Conservation (phyloP, 1,140 invertebrate species). For the Penaeus indicus region DNA sequence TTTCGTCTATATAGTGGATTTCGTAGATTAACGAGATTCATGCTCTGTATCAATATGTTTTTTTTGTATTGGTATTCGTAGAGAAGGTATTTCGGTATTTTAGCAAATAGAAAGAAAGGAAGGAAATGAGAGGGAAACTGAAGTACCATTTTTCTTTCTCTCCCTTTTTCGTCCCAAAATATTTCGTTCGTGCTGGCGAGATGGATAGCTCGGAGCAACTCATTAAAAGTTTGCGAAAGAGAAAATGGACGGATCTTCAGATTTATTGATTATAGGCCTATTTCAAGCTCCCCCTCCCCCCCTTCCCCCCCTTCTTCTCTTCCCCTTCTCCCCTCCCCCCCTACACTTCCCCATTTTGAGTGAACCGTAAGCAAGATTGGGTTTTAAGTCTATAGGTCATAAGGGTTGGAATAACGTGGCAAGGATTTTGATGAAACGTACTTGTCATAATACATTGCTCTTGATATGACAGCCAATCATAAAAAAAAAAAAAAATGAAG, state of each 20-base stretch:
- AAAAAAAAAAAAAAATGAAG: constrained; percentile 24
- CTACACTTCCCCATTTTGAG: not conserved
- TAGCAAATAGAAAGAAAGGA: too few species aligned
- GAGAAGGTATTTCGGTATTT: too few species aligned
- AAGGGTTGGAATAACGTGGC: not conserved
- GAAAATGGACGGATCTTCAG: constrained; percentile 35
- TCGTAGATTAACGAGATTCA: too few species aligned
- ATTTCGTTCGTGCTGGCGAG: too few species aligned
- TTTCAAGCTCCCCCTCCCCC: not conserved
- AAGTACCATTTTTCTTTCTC: too few species aligned
- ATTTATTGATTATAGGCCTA: constrained; percentile 56
- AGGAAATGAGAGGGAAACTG: too few species aligned
- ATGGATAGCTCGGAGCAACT: constrained; percentile 8
- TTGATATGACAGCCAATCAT: constrained; percentile 58
- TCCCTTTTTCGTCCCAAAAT: too few species aligned
- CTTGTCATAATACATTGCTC: constrained; percentile 29
- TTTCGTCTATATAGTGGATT: too few species aligned
- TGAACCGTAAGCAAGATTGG: not conserved
- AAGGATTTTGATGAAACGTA: not conserved
- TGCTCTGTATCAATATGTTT: too few species aligned
- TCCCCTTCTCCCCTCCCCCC: not conserved
- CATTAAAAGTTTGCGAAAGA: constrained; percentile 30
- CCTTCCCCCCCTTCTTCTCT: not conserved
- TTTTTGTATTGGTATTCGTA: too few species aligned
- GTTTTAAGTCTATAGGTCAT: too few species aligned